phyloP scores from a whole-genome alignment of 2,888 invertebrate genomes.

The Sinodicranocentrus sp. region DNA sequence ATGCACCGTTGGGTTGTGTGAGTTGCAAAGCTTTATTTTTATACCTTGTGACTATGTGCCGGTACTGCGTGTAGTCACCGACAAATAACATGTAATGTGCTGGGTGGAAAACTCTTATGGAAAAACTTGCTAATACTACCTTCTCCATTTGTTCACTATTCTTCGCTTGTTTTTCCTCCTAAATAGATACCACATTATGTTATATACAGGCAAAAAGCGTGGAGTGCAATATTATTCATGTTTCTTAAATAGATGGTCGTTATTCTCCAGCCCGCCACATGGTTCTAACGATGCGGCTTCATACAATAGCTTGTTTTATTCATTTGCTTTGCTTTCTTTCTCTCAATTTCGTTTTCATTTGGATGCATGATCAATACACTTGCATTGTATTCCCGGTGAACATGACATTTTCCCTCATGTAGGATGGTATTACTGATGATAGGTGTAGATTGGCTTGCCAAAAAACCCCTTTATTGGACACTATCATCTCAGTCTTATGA shows the following conservation, averaged over 20 bases:
- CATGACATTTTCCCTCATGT: background rate
- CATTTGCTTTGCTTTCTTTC: slow-evolving; percentile 8
- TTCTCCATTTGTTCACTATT: background rate
- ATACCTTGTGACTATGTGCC: background rate
- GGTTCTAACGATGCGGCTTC: slow-evolving; percentile 28
- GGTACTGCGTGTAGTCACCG: background rate
- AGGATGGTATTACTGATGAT: background rate
- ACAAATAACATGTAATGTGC: background rate
- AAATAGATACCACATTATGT: background rate
- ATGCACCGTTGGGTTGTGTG: background rate
- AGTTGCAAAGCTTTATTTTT: background rate
- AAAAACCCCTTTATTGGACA: background rate
- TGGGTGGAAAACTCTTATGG: background rate
- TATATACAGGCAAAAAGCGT: background rate
- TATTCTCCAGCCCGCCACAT: slow-evolving; percentile 48
- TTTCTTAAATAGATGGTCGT: slow-evolving; percentile 59
- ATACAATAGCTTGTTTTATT: slow-evolving; percentile 17
- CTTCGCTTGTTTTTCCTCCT: slow-evolving; percentile 4
- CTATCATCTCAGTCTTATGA: background rate
- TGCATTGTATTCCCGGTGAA: slow-evolving; percentile 5
- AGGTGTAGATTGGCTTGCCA: background rate
- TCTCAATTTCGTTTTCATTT: background rate
- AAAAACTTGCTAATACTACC: background rate
- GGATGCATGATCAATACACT: background rate
- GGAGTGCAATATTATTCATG: slow-evolving; percentile 55